These are phyloP conservation scores for Linurgus olivaceus DNA, from an alignment of 2,797 vertebrate species.

Conservation along the genomic window DNA sequence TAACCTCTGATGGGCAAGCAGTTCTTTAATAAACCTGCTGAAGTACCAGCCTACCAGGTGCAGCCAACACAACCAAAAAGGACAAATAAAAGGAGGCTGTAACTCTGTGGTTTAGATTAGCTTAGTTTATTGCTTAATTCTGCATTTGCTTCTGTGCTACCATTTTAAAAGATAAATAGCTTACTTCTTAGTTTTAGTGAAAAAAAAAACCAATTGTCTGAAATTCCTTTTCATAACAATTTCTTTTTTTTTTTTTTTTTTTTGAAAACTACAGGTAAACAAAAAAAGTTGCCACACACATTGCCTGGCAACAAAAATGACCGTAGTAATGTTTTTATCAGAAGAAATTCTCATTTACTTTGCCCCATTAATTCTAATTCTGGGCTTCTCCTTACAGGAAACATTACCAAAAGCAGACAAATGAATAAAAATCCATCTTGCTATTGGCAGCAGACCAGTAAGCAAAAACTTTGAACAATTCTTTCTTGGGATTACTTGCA, in stretches of 20 bases:
- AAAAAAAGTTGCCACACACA: not conserved
- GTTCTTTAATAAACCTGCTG: not conserved
- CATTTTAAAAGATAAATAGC: not conserved
- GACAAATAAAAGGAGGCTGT: rapidly evolving
- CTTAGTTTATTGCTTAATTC: not conserved
- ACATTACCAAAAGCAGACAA: not conserved
- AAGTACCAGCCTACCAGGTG: not conserved
- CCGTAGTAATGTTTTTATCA: not conserved
- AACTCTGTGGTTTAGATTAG: not conserved
- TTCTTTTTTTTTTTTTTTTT: not conserved
- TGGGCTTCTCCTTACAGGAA: not conserved
- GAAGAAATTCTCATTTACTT: not conserved
- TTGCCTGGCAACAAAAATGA: not conserved
- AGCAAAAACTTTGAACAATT: not conserved
- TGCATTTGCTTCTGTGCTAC: not conserved
- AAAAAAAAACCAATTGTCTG: not conserved
- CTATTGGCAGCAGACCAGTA: not conserved
- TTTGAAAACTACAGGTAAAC: not conserved
- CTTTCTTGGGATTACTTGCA: not conserved
- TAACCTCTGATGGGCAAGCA: not conserved
- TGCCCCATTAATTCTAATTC: not conserved
- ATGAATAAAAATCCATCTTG: not conserved
- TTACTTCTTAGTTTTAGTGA: not conserved
- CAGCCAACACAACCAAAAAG: not conserved
- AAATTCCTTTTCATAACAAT: not conserved